phyloP scores from a whole-genome alignment of 2,113 vertebrate species.

The Felis chaus region DNA sequence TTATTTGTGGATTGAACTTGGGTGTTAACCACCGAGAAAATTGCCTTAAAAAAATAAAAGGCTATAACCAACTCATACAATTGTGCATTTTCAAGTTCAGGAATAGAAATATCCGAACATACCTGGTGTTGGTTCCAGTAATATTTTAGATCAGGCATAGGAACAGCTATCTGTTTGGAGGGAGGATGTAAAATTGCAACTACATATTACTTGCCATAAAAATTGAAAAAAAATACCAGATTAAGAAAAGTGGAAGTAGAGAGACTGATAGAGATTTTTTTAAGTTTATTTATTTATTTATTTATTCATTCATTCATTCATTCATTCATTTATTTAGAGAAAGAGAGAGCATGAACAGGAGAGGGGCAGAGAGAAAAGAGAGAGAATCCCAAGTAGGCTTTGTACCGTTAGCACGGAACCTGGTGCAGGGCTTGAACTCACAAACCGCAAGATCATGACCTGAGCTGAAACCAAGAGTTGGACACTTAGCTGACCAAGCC shows the following conservation, averaged over 20 bases:
- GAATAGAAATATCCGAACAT: neutral
- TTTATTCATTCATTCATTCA: too few relatives aligned
- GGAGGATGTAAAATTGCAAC: neutral
- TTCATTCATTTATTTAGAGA: too few relatives aligned
- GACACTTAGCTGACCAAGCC: too few relatives aligned
- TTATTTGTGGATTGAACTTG: neutral
- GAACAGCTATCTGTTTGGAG: neutral
- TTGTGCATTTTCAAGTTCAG: neutral
- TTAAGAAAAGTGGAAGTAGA: neutral
- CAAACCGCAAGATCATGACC: too few relatives aligned
- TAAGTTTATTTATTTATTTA: too few relatives aligned
- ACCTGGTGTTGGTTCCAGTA: neutral
- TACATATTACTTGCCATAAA: neutral
- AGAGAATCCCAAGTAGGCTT: too few relatives aligned
- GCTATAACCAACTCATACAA: neutral
- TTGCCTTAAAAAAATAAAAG: neutral
- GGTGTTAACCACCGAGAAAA: neutral
- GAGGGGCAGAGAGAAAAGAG: too few relatives aligned
- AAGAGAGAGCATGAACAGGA: too few relatives aligned
- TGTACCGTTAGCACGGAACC: too few relatives aligned
- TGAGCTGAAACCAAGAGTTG: too few relatives aligned
- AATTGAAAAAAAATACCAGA: neutral
- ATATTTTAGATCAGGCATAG: neutral
- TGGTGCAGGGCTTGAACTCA: too few relatives aligned
- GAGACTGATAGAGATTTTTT: neutral